Percentiles rank a stretch among this genome's conserved stretches.
phyloP scores from a whole-genome alignment of 2,888 invertebrate species.

The Torymus aiolomorphi region DNA sequence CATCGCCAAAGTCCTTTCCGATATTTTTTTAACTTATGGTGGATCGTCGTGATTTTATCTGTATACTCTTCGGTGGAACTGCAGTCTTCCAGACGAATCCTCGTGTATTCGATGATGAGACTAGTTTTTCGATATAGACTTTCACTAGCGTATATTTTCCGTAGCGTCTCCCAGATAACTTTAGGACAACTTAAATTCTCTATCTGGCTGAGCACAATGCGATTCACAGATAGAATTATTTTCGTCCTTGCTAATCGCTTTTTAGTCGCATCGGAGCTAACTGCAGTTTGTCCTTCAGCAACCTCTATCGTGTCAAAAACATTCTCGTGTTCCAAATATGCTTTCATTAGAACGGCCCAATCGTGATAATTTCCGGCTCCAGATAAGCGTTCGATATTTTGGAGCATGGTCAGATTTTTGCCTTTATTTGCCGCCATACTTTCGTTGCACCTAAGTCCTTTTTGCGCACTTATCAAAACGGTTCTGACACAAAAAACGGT shows the following conservation, averaged over 20 bases:
- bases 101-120: too few relatives aligned
- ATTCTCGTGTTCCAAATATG: background rate
- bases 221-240: background rate
- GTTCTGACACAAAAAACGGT: too few relatives aligned
- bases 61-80: too few relatives aligned
- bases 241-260: background rate
- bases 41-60: too few relatives aligned
- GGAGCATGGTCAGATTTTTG: background rate
- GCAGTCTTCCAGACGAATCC: too few relatives aligned
- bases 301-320: background rate
- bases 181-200: background rate
- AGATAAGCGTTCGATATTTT: background rate
- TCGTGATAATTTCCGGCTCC: background rate
- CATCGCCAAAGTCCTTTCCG: too few relatives aligned
- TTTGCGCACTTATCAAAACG: too few relatives aligned
- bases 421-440: background rate
- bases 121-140: too few relatives aligned
- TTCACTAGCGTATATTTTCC: background rate
- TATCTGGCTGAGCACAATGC: background rate
- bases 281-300: background rate
- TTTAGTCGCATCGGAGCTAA: background rate
- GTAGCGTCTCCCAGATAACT: background rate
- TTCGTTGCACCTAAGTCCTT: slow-evolving; percentile 74
- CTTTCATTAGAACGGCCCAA: background rate
- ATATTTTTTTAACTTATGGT: too few relatives aligned